Percentiles rank a stretch among this genome's conserved stretches.
These are phyloP conservation scores for Ormia ochracea DNA, from an alignment of 2,888 invertebrate genomes.

Conservation along the genomic window DNA sequence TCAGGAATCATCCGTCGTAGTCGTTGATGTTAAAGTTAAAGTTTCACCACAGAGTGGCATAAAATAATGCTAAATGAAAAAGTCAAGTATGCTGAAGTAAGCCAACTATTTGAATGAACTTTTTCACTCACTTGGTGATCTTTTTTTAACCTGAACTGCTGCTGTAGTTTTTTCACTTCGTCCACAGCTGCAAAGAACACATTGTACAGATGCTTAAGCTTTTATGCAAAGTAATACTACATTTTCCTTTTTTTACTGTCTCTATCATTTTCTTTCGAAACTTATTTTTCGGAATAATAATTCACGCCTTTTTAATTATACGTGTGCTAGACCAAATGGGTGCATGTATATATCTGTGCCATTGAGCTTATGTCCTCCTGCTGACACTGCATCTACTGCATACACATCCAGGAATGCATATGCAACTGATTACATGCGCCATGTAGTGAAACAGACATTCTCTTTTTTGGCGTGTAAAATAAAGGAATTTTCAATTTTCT, in stretches of 20 bases:
- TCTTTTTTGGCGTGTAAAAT: background rate
- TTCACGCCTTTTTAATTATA: conserved; percentile 67
- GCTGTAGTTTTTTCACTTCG: background rate
- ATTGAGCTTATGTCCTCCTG: conserved; percentile 53
- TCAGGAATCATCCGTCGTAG: background rate
- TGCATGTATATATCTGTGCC: background rate
- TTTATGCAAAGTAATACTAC: conserved; percentile 36
- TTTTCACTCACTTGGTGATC: conserved; percentile 1
- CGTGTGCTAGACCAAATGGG: conserved; percentile 31
- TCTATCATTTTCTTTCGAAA: conserved; percentile 53
- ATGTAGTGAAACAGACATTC: conserved; percentile 17
- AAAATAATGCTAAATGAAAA: background rate
- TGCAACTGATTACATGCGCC: conserved; percentile 14
- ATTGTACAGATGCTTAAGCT: conserved; percentile 38
- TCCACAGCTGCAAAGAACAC: conserved; percentile 10
- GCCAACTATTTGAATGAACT: conserved; percentile 21
- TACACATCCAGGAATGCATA: background rate
- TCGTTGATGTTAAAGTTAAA: background rate
- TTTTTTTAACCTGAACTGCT: conserved; percentile 12
- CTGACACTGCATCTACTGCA: conserved; percentile 18
- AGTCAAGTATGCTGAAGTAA: conserved; percentile 40
- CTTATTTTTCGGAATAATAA: conserved; percentile 65
- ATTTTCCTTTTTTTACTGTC: conserved; percentile 17
- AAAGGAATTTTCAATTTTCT: conserved; percentile 46
- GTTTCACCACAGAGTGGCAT: background rate